Percentiles rank a stretch among this genome's conserved stretches.
Conservation (phyloP, 2,113 vertebrate genomes). For the Cercocebus atys region DNA sequence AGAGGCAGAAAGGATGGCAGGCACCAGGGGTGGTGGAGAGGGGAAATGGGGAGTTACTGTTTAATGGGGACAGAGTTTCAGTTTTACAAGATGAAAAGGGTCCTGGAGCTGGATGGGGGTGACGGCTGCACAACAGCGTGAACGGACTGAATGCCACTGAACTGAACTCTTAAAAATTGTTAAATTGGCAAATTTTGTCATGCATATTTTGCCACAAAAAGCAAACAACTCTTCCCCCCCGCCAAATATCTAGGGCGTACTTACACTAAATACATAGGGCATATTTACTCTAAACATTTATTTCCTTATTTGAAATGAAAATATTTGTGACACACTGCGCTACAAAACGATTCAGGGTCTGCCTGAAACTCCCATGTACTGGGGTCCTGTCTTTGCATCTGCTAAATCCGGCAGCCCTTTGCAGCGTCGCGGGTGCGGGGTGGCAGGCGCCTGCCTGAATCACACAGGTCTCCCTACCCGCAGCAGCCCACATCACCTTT, state of each 20-base stretch:
- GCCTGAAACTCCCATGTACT: neutral
- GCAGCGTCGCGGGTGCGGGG: neutral
- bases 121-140: fast-evolving
- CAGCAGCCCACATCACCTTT: neutral
- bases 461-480: neutral
- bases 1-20: fast-evolving
- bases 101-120: fast-evolving
- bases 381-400: fast-evolving
- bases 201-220: fast-evolving
- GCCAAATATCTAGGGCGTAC: fast-evolving
- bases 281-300: too few species aligned
- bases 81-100: fast-evolving
- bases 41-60: fast-evolving
- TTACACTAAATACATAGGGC: fast-evolving
- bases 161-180: fast-evolving
- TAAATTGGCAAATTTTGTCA: fast-evolving
- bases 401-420: neutral
- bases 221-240: neutral
- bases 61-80: neutral
- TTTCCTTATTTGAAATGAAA: neutral
- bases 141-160: fast-evolving
- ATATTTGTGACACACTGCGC: fast-evolving
- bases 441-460: neutral
- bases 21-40: fast-evolving
- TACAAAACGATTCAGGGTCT: neutral